Conservation (phyloP, 1,140 invertebrate species). For the Galleria mellonella region DNA sequence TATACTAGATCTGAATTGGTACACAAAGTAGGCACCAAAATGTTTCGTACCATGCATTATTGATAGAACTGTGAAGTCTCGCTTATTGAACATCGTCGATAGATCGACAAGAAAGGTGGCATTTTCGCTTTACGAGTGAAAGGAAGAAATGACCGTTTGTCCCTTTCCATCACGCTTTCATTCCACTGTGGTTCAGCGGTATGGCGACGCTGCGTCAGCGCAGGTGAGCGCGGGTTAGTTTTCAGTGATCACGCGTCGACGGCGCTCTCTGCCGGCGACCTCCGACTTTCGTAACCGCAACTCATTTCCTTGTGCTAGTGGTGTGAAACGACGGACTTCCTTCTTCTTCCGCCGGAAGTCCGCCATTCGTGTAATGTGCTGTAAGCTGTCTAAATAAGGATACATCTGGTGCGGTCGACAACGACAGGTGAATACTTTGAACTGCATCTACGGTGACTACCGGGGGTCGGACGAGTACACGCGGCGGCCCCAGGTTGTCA, state of each 20-base stretch:
- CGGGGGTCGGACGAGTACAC: slow-evolving; percentile 6
- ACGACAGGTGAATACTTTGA: slow-evolving; percentile 20
- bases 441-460: background rate
- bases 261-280: slow-evolving; percentile 55
- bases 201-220: slow-evolving; percentile 25
- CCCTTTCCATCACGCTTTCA: slow-evolving; percentile 62
- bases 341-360: slow-evolving; percentile 24
- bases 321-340: slow-evolving; percentile 37
- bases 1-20: too few relatives aligned
- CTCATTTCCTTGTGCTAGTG: slow-evolving; percentile 56
- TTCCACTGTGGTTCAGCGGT: slow-evolving; percentile 37
- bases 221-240: slow-evolving; percentile 48
- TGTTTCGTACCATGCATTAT: too few relatives aligned
- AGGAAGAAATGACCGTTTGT: slow-evolving; percentile 60
- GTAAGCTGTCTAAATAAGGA: slow-evolving; percentile 11
- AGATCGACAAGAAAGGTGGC: slow-evolving; percentile 46
- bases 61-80: background rate
- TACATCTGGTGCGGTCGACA: slow-evolving; percentile 1
- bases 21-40: too few relatives aligned
- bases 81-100: slow-evolving; percentile 8
- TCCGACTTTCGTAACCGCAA: slow-evolving; percentile 35
- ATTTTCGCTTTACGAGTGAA: slow-evolving; percentile 43
- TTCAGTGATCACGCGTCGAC: slow-evolving; percentile 56
- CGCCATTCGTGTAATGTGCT: slow-evolving; percentile 11
- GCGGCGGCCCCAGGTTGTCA: slow-evolving; percentile 29